Percentiles rank a stretch among this genome's conserved stretches.
Conservation (phyloP, 2,797 vertebrate species). For the Eulemur albifrons region DNA sequence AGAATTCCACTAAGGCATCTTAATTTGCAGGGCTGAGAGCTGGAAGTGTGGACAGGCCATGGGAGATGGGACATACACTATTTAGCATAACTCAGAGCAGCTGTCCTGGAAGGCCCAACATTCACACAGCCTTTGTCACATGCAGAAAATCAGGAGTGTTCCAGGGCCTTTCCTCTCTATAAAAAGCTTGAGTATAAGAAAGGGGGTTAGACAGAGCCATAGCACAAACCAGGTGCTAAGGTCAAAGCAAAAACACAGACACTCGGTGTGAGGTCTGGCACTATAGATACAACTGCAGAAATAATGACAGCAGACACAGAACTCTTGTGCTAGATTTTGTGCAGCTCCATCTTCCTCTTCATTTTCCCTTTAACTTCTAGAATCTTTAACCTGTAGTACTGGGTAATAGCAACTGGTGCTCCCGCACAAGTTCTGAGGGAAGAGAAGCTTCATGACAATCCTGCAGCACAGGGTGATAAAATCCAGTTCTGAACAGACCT, state of each 20-base stretch:
- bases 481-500: background rate
- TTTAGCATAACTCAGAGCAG: slow-evolving; percentile 53
- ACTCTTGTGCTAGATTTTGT: background rate
- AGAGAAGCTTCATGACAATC: background rate
- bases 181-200: background rate
- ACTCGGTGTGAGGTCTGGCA: background rate
- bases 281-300: background rate
- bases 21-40: slow-evolving; percentile 16
- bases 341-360: background rate
- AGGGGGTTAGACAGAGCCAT: background rate
- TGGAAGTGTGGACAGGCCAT: slow-evolving; percentile 40
- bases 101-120: background rate
- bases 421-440: background rate
- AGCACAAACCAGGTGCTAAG: background rate
- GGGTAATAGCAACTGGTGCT: background rate
- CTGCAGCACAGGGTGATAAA: background rate
- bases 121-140: background rate
- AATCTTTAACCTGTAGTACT: background rate
- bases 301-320: background rate
- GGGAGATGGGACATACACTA: background rate
- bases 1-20: slow-evolving; percentile 36
- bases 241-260: slow-evolving; percentile 5
- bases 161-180: background rate
- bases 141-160: background rate
- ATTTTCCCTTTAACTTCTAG: background rate